Evolutionary conservation across 2,113 vertebrate species (phyloP).

Genomic region (Malurus melanocephalus): DNA sequence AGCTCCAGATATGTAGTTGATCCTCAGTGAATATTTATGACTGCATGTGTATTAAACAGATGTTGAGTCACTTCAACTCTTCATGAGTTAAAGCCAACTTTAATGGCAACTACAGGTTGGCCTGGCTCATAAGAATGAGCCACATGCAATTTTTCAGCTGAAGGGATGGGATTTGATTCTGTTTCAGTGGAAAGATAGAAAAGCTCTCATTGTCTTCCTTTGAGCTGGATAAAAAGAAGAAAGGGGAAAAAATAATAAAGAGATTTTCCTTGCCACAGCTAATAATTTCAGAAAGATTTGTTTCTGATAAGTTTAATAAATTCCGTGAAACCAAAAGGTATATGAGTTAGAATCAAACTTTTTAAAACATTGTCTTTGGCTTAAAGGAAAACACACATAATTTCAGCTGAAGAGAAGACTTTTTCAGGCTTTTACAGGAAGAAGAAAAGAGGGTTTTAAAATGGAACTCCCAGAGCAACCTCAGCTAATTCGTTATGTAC

Average conservation of each 20-base stretch:
- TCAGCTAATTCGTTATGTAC: constrained; percentile 23
- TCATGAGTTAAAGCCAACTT: neutral
- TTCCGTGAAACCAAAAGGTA: neutral
- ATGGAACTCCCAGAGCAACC: neutral
- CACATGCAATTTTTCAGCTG: neutral
- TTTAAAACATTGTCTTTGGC: neutral
- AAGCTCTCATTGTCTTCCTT: neutral
- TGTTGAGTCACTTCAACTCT: neutral
- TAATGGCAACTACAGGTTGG: neutral
- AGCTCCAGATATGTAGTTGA: neutral
- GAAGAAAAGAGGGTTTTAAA: neutral
- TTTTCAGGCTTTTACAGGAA: neutral
- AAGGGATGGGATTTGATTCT: neutral
- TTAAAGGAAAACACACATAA: neutral
- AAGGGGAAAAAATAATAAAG: neutral
- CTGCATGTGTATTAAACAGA: neutral
- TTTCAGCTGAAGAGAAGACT: neutral
- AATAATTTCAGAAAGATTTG: neutral
- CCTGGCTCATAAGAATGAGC: neutral
- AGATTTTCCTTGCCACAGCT: neutral
- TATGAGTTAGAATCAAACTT: neutral
- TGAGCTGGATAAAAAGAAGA: neutral
- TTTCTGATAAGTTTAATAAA: neutral
- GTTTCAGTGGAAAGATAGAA: neutral
- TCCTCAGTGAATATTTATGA: neutral